These are phyloP conservation scores for Hydrotaea cyrtoneurina DNA, from an alignment of 2,888 invertebrate genomes.

Conservation along the genomic window DNA sequence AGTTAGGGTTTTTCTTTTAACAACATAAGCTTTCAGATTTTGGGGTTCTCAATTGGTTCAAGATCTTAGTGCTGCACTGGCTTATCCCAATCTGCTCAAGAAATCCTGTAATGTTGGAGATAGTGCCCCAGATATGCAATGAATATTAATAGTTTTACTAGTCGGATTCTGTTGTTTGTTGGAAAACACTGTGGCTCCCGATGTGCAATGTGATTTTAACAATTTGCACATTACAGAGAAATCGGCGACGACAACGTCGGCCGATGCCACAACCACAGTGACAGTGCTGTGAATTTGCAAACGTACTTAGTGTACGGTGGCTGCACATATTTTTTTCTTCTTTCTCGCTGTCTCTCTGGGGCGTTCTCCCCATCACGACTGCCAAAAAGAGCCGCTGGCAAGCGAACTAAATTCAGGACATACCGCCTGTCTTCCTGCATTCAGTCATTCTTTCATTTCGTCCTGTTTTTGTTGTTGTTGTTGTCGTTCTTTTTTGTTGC, in stretches of 20 bases:
- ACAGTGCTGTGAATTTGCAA: constrained; percentile 14
- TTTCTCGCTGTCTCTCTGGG: neutral
- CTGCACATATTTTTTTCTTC: neutral
- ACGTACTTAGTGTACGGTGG: neutral
- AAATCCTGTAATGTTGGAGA: too few relatives aligned
- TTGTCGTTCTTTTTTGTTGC: neutral
- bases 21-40: too few relatives aligned
- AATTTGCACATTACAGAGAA: too few relatives aligned
- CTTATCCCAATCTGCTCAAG: too few relatives aligned
- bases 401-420: constrained; percentile 31
- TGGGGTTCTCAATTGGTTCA: too few relatives aligned
- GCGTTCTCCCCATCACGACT: constrained; percentile 7
- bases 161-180: too few relatives aligned
- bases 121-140: too few relatives aligned
- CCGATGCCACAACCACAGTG: constrained; percentile 6
- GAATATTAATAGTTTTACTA: too few relatives aligned
- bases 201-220: too few relatives aligned
- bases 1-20: too few relatives aligned
- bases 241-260: neutral
- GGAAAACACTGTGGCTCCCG: neutral
- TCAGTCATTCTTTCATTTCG: constrained; percentile 7
- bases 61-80: too few relatives aligned
- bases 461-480: constrained; percentile 1
- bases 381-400: constrained; percentile 38
- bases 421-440: neutral